Base-by-base conservation (phyloP, 2,113 vertebrate genomes). In the Peromyscus polionotus region DNA sequence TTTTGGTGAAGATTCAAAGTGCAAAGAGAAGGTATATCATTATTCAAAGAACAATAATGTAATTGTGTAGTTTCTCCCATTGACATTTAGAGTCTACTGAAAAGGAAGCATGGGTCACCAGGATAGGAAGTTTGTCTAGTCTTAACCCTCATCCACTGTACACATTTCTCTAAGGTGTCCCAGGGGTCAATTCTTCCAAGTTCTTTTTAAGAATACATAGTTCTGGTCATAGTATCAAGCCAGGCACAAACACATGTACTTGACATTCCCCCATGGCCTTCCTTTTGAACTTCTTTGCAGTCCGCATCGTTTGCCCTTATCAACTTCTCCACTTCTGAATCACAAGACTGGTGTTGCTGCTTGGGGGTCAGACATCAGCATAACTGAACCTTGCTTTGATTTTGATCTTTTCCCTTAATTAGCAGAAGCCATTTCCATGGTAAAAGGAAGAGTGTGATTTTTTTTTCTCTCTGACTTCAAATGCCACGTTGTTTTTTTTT, bases 401-500 rank as follows among this genome's bases (percentile, higher is more conserved):
- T 84, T 95, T 79, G 33, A 88, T 45, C 28, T 28, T 95, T 77
- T 39, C 7, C 14, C 12, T 33, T 70, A n/a, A 96, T 92, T 80
- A 93, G 75, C n/a, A 61, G 19, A 83, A 90, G 75, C 72, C 9
- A 57, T 93, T 95, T 70, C 48, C 17, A 0, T 10, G 5, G 75
- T 77, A 33, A 90, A 91, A 68, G 48, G 54, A 96, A 79, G 57
- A 61, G 20, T 54, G 13, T 39, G 3, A 51, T 20, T 51, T 83
- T 95, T 95, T 77, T 79, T 96, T 68, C 33, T 31, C 12, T 72
- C 88, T 93, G 51, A 80, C 24, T 86, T 90, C 59, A 70, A 91
- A 88, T 39, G 33, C 26, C 68, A 94, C 1, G 11, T 67, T 54
- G 48, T 42, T 73, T 83, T 77, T 85, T 54, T 86, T 20, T 48